phyloP scores from a whole-genome alignment of 2,888 invertebrate species.

The Hartigia nigra region DNA sequence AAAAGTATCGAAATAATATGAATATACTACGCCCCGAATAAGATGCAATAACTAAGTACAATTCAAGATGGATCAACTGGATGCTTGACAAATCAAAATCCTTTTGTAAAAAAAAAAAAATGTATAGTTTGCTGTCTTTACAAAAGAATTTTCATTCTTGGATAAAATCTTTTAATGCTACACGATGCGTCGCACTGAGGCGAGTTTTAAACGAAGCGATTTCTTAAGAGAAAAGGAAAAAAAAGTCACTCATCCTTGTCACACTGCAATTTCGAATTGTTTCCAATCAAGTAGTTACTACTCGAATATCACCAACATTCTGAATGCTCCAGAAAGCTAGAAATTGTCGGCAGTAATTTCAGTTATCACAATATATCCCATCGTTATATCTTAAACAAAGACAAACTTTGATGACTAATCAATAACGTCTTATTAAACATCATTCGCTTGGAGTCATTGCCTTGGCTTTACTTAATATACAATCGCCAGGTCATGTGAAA shows the following conservation, averaged over 20 bases:
- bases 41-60: slow-evolving; percentile 59
- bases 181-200: slow-evolving; percentile 20
- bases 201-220: slow-evolving; percentile 43
- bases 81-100: slow-evolving; percentile 54
- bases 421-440: not conserved
- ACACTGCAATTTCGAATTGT: not conserved
- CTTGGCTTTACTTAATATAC: not conserved
- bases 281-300: not conserved
- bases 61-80: slow-evolving; percentile 53
- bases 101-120: slow-evolving; percentile 37
- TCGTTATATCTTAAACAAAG: not conserved
- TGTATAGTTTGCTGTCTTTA: slow-evolving; percentile 41
- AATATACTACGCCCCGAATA: slow-evolving; percentile 34
- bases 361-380: not conserved
- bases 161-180: slow-evolving; percentile 33
- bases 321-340: not conserved
- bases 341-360: not conserved
- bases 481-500: slow-evolving; percentile 24
- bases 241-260: not conserved
- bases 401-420: not conserved
- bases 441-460: not conserved
- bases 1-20: slow-evolving; percentile 31
- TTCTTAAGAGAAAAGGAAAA: slow-evolving; percentile 20
- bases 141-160: slow-evolving; percentile 38
- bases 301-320: not conserved